Evolutionary conservation across 1,140 invertebrate species (phyloP).

Genomic region (Caenorhabditis briggsae): DNA sequence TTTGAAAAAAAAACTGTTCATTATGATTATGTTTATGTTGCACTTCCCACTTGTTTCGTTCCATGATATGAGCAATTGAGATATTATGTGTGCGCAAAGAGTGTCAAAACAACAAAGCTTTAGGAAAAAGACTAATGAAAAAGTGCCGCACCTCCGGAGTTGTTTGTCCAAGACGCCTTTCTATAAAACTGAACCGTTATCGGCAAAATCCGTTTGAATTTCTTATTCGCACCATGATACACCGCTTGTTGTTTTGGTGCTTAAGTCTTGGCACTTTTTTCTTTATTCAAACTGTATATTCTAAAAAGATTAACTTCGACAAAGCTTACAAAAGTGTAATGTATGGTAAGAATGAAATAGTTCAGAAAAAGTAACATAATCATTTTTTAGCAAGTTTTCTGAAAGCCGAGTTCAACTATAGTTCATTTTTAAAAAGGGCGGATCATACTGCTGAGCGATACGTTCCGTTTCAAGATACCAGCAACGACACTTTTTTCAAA

Average conservation of each 20-base stretch:
- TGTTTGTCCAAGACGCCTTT: not conserved
- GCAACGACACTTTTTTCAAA: conserved; percentile 58
- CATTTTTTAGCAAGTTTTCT: conserved; percentile 51
- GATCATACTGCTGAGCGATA: conserved; percentile 39
- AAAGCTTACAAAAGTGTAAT: conserved; percentile 32
- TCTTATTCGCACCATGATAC: conserved; percentile 7
- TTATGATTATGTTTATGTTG: too few relatives aligned
- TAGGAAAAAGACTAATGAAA: conserved; percentile 27
- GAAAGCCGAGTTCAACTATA: conserved; percentile 53
- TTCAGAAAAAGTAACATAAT: too few relatives aligned
- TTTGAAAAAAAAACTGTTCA: too few relatives aligned
- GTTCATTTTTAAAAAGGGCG: conserved; percentile 42
- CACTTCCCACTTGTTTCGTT: too few relatives aligned
- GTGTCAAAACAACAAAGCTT: conserved; percentile 38
- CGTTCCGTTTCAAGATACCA: conserved; percentile 59
- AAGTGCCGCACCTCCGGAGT: not conserved
- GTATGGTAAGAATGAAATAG: conserved; percentile 17
- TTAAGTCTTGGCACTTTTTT: not conserved
- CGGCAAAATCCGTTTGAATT: conserved; percentile 1
- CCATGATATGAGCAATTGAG: not conserved
- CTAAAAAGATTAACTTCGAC: conserved; percentile 35
- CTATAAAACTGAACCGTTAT: conserved; percentile 31
- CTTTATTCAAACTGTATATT: not conserved
- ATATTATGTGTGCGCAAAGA: conserved; percentile 13
- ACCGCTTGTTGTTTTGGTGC: not conserved